Evolutionary conservation across 2,888 invertebrate genomes (phyloP), one percentile per base, ranked within the genome.

Genomic region (Clepsis dumicolana): DNA sequence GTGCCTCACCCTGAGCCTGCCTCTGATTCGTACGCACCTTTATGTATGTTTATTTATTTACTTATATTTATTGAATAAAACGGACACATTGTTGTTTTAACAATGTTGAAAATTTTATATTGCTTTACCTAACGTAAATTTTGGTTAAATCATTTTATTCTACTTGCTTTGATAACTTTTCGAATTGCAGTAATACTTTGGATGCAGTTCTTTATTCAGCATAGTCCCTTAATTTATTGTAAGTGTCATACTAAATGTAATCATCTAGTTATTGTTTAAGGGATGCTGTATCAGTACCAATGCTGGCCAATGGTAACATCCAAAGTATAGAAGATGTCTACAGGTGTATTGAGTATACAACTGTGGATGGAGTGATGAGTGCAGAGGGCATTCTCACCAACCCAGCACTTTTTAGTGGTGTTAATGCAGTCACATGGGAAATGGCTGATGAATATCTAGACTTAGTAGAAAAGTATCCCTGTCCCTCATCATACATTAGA

Each of bases 241-340:
- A 12, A 41, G 16, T 41, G 16, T 12, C 5, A 12, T 48, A 12
- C 12, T 48, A 48, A 48, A 7, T 21, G 2, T 2, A 0, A 21
- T 48, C 21, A 48, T 21, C 12, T 21, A 24, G 14, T 57, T 50
- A 10, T 44, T 65, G 32, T 89, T 93, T 69, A 83, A 98, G 98
- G 80, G 95, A 97, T 75, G 96, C 96, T 69, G 95, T 99, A 25
- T 96, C 95, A 71, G 96, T 99, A 80, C 99, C 99, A 14, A 97
- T 99, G 81, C 96, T 99, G 85, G 98, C 99, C 27, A 99, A 99
- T 94, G 99, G 99, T 16, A 99, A 99, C 84, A 98, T 99, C 75
- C 98, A 99, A 86, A 97, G 97, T 79, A 86, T 98, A 76, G 96
- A 96, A 80, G 99, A 99, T 94, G 96, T 98, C 1, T 91, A 96